Evolutionary conservation across 2,888 invertebrate genomes (phyloP).

Genomic region (Amaurobius ferox): DNA sequence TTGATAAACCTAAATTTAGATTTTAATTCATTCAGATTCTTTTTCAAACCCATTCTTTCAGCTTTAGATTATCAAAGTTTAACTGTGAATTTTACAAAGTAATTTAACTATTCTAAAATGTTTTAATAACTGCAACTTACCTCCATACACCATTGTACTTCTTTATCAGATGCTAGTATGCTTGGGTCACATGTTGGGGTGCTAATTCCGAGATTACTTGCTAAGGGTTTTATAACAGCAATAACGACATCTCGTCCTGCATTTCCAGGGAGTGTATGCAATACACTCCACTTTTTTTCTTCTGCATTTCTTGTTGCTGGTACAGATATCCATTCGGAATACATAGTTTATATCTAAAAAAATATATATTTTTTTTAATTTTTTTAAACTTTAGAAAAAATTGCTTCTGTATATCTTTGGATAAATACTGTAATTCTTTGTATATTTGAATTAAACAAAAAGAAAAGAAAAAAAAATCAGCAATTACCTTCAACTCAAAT

Average conservation of each 20-base stretch:
- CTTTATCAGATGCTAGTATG: slow-evolving; percentile 87
- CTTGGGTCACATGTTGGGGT: slow-evolving; percentile 90
- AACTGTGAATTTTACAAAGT: too few species aligned
- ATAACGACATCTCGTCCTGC: slow-evolving; percentile 89
- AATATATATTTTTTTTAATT: too few species aligned
- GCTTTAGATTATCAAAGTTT: too few species aligned
- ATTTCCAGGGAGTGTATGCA: slow-evolving; percentile 85
- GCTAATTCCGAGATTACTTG: slow-evolving; percentile 78
- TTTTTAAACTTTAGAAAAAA: neutral
- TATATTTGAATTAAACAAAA: neutral
- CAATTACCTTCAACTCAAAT: too few species aligned
- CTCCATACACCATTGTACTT: slow-evolving; percentile 84
- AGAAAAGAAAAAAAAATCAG: neutral
- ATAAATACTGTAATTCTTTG: neutral
- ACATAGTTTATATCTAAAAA: slow-evolving; percentile 76
- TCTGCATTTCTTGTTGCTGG: slow-evolving; percentile 78
- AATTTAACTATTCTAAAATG: too few species aligned
- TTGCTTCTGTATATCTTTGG: neutral
- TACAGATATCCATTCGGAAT: slow-evolving; percentile 79
- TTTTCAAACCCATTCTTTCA: too few species aligned
- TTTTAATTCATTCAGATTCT: too few species aligned
- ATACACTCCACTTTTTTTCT: slow-evolving; percentile 80
- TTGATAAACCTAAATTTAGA: too few species aligned
- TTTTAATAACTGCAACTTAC: too few species aligned
- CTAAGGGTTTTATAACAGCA: slow-evolving; percentile 87